Conservation (phyloP, 2,113 vertebrate genomes). For the Leuciscus idus region DNA sequence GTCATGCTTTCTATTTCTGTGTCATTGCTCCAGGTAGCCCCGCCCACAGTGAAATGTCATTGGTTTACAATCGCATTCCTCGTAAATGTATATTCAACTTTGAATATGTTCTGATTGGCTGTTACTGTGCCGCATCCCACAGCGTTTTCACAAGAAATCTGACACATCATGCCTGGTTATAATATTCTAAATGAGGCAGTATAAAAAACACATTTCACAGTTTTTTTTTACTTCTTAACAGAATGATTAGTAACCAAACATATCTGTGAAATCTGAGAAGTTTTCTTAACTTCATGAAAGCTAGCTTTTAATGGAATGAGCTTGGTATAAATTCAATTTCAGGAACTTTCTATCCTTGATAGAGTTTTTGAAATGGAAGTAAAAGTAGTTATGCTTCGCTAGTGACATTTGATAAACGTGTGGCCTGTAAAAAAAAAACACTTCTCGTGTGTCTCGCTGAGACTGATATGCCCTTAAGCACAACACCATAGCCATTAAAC, state of each 20-base stretch:
- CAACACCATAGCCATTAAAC: background rate
- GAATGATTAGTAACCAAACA: background rate
- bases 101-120: background rate
- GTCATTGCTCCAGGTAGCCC: background rate
- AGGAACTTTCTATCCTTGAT: background rate
- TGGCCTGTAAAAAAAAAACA: background rate
- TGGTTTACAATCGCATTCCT: background rate
- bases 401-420: slow-evolving; percentile 1
- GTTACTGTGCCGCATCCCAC: background rate
- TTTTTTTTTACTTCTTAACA: background rate
- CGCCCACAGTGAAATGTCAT: background rate
- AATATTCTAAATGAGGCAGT: background rate
- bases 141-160: background rate
- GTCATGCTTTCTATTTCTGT: background rate
- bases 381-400: background rate
- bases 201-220: background rate
- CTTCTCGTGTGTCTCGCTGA: background rate
- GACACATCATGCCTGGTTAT: background rate
- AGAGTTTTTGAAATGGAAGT: background rate
- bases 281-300: background rate
- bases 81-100: background rate
- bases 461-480: slow-evolving; percentile 33
- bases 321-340: slow-evolving; percentile 6
- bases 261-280: background rate
- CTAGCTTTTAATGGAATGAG: background rate